Evolutionary conservation across 2,888 invertebrate species (phyloP), one percentile per base, ranked within the genome.

Genomic region (Schrankia costaestrigalis): DNA sequence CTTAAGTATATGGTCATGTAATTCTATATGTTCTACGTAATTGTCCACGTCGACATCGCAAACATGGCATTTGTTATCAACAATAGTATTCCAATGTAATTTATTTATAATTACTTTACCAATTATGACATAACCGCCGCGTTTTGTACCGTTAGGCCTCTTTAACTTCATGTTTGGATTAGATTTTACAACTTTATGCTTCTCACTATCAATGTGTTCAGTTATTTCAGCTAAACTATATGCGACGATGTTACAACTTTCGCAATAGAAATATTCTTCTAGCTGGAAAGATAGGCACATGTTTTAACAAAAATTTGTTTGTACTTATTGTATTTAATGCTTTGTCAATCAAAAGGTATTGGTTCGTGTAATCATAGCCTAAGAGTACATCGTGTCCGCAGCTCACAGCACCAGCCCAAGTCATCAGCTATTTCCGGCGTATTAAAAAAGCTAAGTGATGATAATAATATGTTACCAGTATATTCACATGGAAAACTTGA

Each of bases 1-100:
- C 3, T 63, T 65, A 3, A 77, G 38, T 27, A 75, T 41, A 46
- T 81, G 82, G 2, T 50, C 48, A 3, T 52, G 31, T 8, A 29
- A 19, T 1, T 6, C 22, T 2, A 66, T 44, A 41, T 82, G 82
- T 7, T 38, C 32, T 1, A 45, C 31, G 3, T 43, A 9, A 34
- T 52, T 35, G 1, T 40, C 24, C 0, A 67, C 54, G 22, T 8
- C 17, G 2, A 32, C 28, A 26, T 63, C 34, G 31, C 81, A 82
- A 3, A 80, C 8, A 1, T 62, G 24, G 45, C 82, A 82, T 14
- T 47, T 51, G 0, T 45, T 44, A 12, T 63, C 46, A 0, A 56
- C 15, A 6, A 80, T 55, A 5, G 72, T 62, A 43, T 80, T 63
- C 80, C 80, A 81, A 38, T 72, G 58, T 0, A 50, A 29, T 6